A percentile compares a stretch with the other conserved stretches of the same genome.
These are phyloP conservation scores for Shinisaurus crocodilurus DNA, from an alignment of 2,113 vertebrate species.

Conservation along the genomic window DNA sequence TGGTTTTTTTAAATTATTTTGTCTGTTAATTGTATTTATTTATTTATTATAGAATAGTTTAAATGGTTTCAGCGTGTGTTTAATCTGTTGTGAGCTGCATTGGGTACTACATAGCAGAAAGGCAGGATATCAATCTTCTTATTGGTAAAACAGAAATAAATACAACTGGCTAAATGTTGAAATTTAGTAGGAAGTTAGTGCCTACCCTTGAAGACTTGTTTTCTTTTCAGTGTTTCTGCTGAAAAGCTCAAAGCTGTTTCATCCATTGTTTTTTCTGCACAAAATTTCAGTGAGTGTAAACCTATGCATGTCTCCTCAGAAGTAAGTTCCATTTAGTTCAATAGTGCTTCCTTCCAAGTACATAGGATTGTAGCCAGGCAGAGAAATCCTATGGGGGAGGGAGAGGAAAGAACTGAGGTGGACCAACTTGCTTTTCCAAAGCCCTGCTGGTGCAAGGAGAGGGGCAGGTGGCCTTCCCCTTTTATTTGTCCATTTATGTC, in stretches of 20 bases:
- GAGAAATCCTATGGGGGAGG: too few relatives aligned
- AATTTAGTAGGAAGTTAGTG: neutral
- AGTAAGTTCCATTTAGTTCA: too few relatives aligned
- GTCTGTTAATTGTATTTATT: neutral
- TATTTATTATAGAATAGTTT: neutral
- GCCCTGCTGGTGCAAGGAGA: too few relatives aligned
- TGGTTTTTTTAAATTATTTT: neutral
- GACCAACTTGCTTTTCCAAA: too few relatives aligned
- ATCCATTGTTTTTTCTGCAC: neutral
- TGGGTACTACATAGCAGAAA: neutral
- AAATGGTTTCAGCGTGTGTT: neutral
- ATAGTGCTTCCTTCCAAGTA: too few relatives aligned
- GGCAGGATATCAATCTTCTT: neutral
- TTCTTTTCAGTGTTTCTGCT: neutral
- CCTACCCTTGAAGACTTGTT: too few relatives aligned
- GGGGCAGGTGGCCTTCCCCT: too few relatives aligned
- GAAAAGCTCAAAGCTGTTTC: neutral
- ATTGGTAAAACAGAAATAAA: neutral
- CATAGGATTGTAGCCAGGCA: too few relatives aligned
- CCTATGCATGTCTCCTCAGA: too few relatives aligned
- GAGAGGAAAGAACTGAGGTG: too few relatives aligned
- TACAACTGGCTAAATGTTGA: neutral
- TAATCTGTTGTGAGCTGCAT: neutral
- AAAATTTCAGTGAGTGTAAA: neutral
- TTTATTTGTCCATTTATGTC: too few relatives aligned